These are phyloP conservation scores for Congeria kusceri DNA, from an alignment of 2,888 invertebrate species.

Conservation along the genomic window DNA sequence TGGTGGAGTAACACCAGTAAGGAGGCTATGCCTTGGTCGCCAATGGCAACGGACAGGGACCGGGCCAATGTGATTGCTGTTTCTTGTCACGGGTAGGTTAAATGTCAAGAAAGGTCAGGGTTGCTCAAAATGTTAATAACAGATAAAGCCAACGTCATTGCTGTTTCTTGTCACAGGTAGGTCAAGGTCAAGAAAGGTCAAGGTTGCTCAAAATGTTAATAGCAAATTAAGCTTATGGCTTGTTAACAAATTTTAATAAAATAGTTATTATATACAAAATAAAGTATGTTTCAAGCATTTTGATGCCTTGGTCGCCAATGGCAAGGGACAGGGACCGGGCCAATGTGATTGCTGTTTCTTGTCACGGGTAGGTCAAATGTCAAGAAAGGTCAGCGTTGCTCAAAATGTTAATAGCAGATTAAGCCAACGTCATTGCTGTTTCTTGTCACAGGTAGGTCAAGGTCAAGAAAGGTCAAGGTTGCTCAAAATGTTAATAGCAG, in stretches of 20 bases:
- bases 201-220: no score
- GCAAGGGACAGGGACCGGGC: slow-evolving; percentile 94
- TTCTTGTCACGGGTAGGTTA: slow-evolving; percentile 89
- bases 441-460: slow-evolving; percentile 89
- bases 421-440: slow-evolving; percentile 95
- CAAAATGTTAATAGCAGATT: no score
- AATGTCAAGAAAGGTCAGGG: no score
- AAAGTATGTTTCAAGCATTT: no score
- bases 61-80: slow-evolving; percentile 95
- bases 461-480: no score
- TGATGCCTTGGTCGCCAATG: slow-evolving; percentile 97
- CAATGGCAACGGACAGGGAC: slow-evolving; percentile 93
- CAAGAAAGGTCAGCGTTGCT: no score
- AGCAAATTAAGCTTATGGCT: no score
- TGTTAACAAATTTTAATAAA: no score
- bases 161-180: slow-evolving; percentile 91
- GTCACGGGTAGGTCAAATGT: slow-evolving; percentile 88
- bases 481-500: no score
- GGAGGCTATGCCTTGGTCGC: slow-evolving; percentile 97
- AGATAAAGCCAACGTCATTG: slow-evolving; percentile 95
- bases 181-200: background rate
- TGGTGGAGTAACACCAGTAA: slow-evolving; percentile 94
- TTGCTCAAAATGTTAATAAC: no score
- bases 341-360: slow-evolving; percentile 93
- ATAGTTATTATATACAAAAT: no score